Percentiles rank a stretch among this genome's conserved stretches.
These are phyloP conservation scores for Archips crataeganus DNA, from an alignment of 2,888 invertebrate genomes.

Conservation along the genomic window DNA sequence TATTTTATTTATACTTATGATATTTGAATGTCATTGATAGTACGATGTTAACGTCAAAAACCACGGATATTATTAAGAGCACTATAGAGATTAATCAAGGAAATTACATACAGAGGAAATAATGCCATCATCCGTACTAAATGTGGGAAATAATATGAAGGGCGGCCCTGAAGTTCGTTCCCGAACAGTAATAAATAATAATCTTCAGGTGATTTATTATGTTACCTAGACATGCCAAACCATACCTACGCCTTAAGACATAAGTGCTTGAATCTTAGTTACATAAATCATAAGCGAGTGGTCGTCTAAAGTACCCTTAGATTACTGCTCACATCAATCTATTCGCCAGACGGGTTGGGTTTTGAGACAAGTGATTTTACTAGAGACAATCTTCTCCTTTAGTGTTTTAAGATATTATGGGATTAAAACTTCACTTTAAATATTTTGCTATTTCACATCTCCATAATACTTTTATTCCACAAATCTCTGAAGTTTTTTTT, in stretches of 20 bases:
- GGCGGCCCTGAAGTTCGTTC: background rate
- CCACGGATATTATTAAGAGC: too few species aligned
- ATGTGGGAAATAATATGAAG: background rate
- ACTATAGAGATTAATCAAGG: too few species aligned
- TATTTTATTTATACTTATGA: background rate
- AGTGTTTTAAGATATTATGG: background rate
- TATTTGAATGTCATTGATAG: background rate
- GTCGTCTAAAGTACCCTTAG: conserved; percentile 32
- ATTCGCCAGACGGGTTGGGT: conserved; percentile 35
- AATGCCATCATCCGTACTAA: background rate
- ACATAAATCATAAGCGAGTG: conserved; percentile 35
- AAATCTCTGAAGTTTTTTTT: too few species aligned
- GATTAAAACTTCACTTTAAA: too few species aligned
- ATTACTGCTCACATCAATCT: conserved; percentile 33
- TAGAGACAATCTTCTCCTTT: background rate
- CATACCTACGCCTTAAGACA: conserved; percentile 17
- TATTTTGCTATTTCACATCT: too few species aligned
- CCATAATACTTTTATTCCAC: too few species aligned
- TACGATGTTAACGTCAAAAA: background rate
- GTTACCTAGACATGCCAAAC: conserved; percentile 25
- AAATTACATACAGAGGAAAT: background rate
- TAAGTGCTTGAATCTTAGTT: conserved; percentile 34
- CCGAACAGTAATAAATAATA: conserved; percentile 18
- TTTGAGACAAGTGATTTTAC: conserved; percentile 28
- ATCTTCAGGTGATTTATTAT: conserved; percentile 15